Evolutionary conservation across 2,888 invertebrate genomes (phyloP), one percentile per base, ranked within the genome.

Genomic region (Axea sp.): DNA sequence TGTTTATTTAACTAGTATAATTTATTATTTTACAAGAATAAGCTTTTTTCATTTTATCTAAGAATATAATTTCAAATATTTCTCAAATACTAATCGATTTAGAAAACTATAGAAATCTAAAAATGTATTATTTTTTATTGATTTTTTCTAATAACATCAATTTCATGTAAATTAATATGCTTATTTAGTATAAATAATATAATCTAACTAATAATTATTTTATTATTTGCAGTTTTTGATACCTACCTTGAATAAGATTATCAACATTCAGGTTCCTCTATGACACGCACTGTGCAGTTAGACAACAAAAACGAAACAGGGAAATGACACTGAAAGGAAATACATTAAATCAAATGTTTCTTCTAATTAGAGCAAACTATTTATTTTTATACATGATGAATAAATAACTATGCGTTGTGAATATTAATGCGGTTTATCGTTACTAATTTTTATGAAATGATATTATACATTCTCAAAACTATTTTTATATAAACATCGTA

Each of bases 211-310:
- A 17, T 28, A 26, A 4, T n/a, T 5, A 28, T 41, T 6, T 14
- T 59, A 4, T 59, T 19, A 3, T 19, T 19, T 33, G 1, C 49
- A 49, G 49, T 28, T 60, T 49, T 49, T n/a, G 1, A 17, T 9
- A 8, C 15, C 28, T 35, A 30, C 7, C 1, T 22, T 62, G 49
- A 30, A 45, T 33, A 15, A 30, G n/a, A n/a, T n/a, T 33, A 31
- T 12, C 41, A 17, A 22, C 15, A 30, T 51, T 33, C 31, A 43
- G 51, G 62, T 64, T 64, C 62, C 62, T 64, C 41, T 31, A 59
- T 11, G 30, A 30, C 22, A 64, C 62, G 51, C 62, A 64, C 62
- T 64, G 24, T 11, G 39, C 30, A 30, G 39, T 35, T 11, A 24
- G n/a, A n/a, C n/a, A 9, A 43, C 22, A 59, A 37, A 35, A 35